A percentile compares a stretch with the other conserved stretches of the same genome.
Evolutionary conservation across 2,888 invertebrate species (phyloP).

Genomic region (Euphydryas editha): DNA sequence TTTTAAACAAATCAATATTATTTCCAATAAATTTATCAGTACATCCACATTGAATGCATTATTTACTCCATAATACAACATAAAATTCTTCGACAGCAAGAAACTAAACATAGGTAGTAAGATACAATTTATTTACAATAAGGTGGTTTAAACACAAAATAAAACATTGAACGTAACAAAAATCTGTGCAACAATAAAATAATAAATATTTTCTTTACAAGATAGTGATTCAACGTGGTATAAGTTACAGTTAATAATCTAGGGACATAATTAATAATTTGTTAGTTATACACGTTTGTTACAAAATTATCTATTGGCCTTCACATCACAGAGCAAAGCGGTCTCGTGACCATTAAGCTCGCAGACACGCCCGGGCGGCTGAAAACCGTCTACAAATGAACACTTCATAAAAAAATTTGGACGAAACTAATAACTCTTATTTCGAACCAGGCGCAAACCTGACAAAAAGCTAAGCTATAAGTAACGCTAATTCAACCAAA

Average conservation of each 20-base stretch:
- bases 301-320: slow-evolving; percentile 82
- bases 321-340: slow-evolving; percentile 81
- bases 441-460: slow-evolving; percentile 32
- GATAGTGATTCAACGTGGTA: slow-evolving; percentile 80
- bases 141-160: slow-evolving; percentile 79
- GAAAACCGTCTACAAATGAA: background rate
- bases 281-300: slow-evolving; percentile 79
- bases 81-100: slow-evolving; percentile 73
- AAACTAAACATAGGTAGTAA: slow-evolving; percentile 75
- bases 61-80: slow-evolving; percentile 73
- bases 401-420: slow-evolving; percentile 12
- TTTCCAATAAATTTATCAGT: slow-evolving; percentile 83
- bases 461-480: slow-evolving; percentile 24
- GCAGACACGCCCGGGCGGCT: slow-evolving; percentile 7
- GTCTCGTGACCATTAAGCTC: slow-evolving; percentile 57
- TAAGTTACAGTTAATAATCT: slow-evolving; percentile 71
- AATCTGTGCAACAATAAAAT: slow-evolving; percentile 82
- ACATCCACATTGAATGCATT: slow-evolving; percentile 80
- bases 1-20: slow-evolving; percentile 84
- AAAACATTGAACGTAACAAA: slow-evolving; percentile 81
- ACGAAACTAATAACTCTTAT: slow-evolving; percentile 24
- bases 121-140: slow-evolving; percentile 77
- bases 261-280: slow-evolving; percentile 67
- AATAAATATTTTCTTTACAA: slow-evolving; percentile 74
- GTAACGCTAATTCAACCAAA: slow-evolving; percentile 34